Percentiles rank a stretch among this genome's conserved stretches.
Evolutionary conservation across 2,797 vertebrate genomes (phyloP).

Genomic region (Bradypus variegatus): DNA sequence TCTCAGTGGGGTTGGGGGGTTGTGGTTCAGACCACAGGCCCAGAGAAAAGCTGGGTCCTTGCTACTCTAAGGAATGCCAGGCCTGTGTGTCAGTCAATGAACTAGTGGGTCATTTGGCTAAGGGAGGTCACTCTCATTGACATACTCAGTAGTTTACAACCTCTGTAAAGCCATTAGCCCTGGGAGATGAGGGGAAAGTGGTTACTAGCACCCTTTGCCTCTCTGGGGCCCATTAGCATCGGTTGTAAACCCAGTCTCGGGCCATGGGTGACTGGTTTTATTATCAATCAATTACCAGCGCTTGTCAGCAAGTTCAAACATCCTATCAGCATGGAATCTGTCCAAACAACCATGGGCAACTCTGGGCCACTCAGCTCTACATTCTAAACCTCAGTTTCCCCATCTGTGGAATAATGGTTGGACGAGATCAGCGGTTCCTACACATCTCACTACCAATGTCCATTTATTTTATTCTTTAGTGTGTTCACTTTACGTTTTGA

Average conservation of each 20-base stretch:
- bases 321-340: neutral
- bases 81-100: slow-evolving; percentile 56
- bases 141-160: slow-evolving; percentile 63
- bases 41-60: neutral
- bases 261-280: slow-evolving; percentile 58
- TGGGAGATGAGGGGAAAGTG: slow-evolving; percentile 38
- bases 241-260: slow-evolving; percentile 41
- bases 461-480: neutral
- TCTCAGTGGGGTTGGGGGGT: neutral
- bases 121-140: slow-evolving; percentile 56
- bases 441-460: neutral
- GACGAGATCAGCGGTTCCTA: neutral
- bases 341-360: neutral
- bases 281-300: slow-evolving; percentile 50
- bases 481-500: neutral
- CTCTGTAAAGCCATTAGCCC: slow-evolving; percentile 62
- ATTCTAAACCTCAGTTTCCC: slow-evolving; percentile 15
- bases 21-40: neutral
- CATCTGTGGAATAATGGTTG: neutral
- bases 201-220: slow-evolving; percentile 27
- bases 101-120: slow-evolving; percentile 31
- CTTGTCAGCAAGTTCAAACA: slow-evolving; percentile 46
- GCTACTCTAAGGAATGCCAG: neutral
- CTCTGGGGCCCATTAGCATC: slow-evolving; percentile 52
- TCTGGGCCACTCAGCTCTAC: no score